These are phyloP conservation scores for Thomomys bottae DNA, from an alignment of 2,113 vertebrate genomes.

Conservation along the genomic window DNA sequence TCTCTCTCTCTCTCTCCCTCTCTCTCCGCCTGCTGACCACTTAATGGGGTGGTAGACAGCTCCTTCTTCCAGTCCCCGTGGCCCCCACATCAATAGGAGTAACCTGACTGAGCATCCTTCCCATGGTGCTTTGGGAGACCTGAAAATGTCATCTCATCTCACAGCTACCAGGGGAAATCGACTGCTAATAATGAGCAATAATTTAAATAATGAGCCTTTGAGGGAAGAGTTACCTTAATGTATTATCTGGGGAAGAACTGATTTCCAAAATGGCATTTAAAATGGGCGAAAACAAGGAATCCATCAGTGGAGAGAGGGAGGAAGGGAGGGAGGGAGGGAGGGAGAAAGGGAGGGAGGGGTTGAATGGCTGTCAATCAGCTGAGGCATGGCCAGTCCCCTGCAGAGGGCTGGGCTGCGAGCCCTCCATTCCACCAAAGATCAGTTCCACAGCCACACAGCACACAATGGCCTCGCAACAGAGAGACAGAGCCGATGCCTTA, in stretches of 20 bases:
- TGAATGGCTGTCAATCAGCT: constrained; percentile 8
- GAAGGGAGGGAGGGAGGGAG: neutral
- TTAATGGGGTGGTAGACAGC: neutral
- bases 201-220: constrained; percentile 75
- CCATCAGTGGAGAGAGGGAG: neutral
- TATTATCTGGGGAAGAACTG: constrained; percentile 35
- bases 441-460: neutral
- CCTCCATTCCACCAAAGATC: neutral
- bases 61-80: neutral
- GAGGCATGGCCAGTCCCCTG: neutral
- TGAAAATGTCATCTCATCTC: constrained; percentile 45
- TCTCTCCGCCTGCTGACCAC: neutral
- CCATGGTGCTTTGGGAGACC: constrained; percentile 56
- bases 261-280: constrained; percentile 63
- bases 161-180: constrained; percentile 51
- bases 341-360: neutral
- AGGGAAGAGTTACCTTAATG: constrained; percentile 55
- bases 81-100: neutral
- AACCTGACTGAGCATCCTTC: constrained; percentile 31
- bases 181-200: constrained; percentile 44
- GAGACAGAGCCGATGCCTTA: neutral
- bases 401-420: neutral
- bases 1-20: neutral
- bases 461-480: neutral
- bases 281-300: constrained; percentile 27